Percentiles rank a stretch among this genome's conserved stretches.
Conservation (phyloP, 2,113 vertebrate genomes). For the Hemiscyllium ocellatum region DNA sequence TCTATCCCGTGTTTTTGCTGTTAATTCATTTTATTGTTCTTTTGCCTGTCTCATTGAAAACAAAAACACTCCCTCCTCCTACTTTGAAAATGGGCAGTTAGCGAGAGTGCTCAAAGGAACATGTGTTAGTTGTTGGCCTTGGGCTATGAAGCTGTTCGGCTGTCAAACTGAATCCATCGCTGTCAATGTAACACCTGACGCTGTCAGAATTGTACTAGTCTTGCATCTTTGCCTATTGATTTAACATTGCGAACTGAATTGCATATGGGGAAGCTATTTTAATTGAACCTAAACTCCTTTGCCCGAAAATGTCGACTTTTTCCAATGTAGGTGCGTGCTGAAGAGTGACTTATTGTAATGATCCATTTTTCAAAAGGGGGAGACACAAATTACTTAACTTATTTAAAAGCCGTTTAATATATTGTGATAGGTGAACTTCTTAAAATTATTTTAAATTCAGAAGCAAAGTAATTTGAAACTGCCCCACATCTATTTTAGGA, state of each 20-base stretch:
- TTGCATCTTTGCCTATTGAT: not conserved
- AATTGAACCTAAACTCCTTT: not conserved
- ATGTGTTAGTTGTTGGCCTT: not conserved
- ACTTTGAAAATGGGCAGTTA: not conserved
- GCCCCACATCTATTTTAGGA: not conserved
- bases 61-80: not conserved
- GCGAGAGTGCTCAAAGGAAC: not conserved
- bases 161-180: not conserved
- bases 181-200: not conserved
- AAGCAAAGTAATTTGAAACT: not conserved
- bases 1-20: not conserved
- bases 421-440: not conserved
- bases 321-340: not conserved
- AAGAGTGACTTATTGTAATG: not conserved
- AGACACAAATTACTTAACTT: not conserved
- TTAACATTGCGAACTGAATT: not conserved
- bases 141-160: not conserved
- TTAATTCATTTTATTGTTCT: conserved; percentile 15
- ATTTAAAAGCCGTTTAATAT: not conserved
- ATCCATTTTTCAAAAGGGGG: not conserved
- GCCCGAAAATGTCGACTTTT: not conserved
- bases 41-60: not conserved
- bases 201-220: not conserved
- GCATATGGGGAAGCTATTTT: not conserved
- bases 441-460: not conserved